phyloP scores from a whole-genome alignment of 2,888 invertebrate genomes.

The Luffia ferchaultella region DNA sequence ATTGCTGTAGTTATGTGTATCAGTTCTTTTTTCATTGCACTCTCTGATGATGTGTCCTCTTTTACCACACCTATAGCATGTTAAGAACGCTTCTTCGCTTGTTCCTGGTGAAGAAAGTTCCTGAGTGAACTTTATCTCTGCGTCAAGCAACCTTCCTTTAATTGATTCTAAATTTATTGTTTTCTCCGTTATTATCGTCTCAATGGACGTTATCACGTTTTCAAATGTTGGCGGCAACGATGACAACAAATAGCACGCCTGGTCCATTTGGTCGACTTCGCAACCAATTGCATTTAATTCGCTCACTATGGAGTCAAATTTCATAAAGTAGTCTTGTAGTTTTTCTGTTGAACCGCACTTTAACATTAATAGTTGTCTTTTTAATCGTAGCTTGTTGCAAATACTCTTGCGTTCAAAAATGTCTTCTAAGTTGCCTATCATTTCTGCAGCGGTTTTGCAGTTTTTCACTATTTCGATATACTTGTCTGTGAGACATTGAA shows the following conservation, averaged over 20 bases:
- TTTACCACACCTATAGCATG: no score
- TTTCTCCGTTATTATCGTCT: no score
- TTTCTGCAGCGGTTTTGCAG: background rate
- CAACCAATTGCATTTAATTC: no score
- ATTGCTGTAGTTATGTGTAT: no score
- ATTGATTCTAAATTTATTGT: no score
- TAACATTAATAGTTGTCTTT: background rate
- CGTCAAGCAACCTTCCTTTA: no score
- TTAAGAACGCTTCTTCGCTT: no score
- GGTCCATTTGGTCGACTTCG: background rate
- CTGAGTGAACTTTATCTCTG: no score
- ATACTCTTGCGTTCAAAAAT: background rate
- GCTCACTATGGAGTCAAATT: background rate
- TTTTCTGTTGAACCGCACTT: background rate
- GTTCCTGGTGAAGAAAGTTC: no score
- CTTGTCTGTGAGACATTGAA: background rate
- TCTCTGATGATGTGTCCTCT: no score
- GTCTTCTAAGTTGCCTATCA: background rate
- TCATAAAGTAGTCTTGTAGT: background rate
- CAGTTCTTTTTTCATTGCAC: no score
- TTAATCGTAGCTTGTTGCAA: background rate
- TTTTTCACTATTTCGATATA: background rate
- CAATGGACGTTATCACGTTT: background rate
- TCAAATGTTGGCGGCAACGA: background rate
- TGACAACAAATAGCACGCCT: background rate